These are phyloP conservation scores for Naja naja DNA, from an alignment of 2,113 vertebrate species.

Conservation along the genomic window DNA sequence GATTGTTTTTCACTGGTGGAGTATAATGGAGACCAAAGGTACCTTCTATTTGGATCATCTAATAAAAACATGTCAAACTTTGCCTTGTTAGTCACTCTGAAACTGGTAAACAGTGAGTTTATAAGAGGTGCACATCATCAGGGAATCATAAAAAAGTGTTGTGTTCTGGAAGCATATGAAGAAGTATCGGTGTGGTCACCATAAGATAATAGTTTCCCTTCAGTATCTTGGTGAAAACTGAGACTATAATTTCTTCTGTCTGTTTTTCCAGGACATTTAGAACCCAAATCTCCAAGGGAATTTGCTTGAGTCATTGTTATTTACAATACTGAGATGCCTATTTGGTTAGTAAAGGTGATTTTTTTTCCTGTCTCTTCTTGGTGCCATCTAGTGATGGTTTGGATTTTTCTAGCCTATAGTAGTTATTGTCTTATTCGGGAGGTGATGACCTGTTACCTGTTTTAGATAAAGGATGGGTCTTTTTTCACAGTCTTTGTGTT, in stretches of 20 bases:
- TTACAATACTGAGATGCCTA: slow-evolving; percentile 27
- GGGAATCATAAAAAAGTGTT: slow-evolving; percentile 59
- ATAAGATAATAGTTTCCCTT: slow-evolving; percentile 63
- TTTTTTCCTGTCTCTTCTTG: not conserved
- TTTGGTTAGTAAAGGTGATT: slow-evolving; percentile 45
- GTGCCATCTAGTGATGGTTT: not conserved
- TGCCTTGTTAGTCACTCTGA: slow-evolving; percentile 41
- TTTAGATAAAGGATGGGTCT: not conserved
- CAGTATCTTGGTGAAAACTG: slow-evolving; percentile 48
- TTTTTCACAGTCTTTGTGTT: not conserved
- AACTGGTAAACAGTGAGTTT: slow-evolving; percentile 56
- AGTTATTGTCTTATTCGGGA: not conserved
- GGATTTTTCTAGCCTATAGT: not conserved
- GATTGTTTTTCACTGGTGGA: slow-evolving; percentile 34
- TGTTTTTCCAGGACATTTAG: slow-evolving; percentile 41
- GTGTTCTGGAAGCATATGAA: slow-evolving; percentile 63
- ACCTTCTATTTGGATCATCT: slow-evolving; percentile 31
- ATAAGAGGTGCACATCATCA: slow-evolving; percentile 73
- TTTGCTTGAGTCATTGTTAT: slow-evolving; percentile 32
- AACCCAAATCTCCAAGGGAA: slow-evolving; percentile 29
- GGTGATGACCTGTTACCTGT: not conserved
- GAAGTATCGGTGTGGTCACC: slow-evolving; percentile 69
- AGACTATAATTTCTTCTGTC: slow-evolving; percentile 50
- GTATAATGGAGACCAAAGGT: slow-evolving; percentile 37
- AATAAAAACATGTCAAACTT: slow-evolving; percentile 45